These are phyloP conservation scores for Subanguina moxae DNA, from an alignment of 1,140 invertebrate species.

Conservation along the genomic window DNA sequence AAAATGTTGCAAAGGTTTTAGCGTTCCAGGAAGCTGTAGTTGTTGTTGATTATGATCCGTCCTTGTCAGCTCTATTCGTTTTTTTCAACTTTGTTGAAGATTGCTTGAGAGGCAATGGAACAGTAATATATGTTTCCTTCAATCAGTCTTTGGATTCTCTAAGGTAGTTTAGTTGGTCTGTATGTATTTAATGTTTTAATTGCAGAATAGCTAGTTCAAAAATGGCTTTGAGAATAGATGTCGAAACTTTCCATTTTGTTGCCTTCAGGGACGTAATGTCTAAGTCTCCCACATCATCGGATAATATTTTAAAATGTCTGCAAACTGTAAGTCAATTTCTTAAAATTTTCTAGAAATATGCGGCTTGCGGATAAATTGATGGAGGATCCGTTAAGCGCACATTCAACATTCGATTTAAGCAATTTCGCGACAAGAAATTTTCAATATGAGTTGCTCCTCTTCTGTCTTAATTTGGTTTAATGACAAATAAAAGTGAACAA, in stretches of 20 bases:
- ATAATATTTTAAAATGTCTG: slow-evolving; percentile 7
- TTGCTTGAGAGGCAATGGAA: slow-evolving; percentile 14
- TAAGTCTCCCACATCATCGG: slow-evolving; percentile 6
- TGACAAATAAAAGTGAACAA: no score
- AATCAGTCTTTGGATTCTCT: slow-evolving; percentile 11
- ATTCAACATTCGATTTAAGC: no score
- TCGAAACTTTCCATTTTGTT: slow-evolving; percentile 18
- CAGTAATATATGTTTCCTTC: slow-evolving; percentile 20
- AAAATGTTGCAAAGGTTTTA: not conserved
- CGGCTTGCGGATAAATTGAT: no score
- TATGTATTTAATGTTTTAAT: not conserved
- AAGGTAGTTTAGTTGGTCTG: not conserved
- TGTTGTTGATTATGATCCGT: slow-evolving; percentile 16
- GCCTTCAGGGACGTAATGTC: slow-evolving; percentile 10
- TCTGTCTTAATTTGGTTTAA: no score
- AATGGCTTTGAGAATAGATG: slow-evolving; percentile 25
- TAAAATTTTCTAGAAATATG: no score
- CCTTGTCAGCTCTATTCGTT: slow-evolving; percentile 15
- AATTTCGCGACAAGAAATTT: no score
- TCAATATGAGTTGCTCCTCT: no score
- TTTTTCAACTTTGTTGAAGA: slow-evolving; percentile 20
- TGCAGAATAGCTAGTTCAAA: slow-evolving; percentile 18
- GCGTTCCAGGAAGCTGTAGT: not conserved
- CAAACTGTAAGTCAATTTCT: no score
- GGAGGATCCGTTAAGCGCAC: no score